Percentiles rank a stretch among this genome's conserved stretches.
These are phyloP conservation scores for Taeniopygia guttata DNA, from an alignment of 2,797 vertebrate genomes.

Conservation along the genomic window DNA sequence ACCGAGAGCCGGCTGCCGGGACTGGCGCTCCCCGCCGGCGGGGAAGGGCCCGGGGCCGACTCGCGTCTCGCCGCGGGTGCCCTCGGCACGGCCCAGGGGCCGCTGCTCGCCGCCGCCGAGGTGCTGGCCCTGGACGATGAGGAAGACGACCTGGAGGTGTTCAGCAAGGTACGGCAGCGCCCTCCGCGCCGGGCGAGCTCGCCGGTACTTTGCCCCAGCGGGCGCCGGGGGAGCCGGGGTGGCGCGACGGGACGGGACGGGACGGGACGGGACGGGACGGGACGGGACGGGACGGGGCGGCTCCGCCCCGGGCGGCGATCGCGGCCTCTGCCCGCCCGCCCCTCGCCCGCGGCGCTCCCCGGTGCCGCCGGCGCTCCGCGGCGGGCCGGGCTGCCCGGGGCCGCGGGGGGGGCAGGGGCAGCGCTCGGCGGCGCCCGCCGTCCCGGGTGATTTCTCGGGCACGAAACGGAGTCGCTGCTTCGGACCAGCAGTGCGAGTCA, in stretches of 20 bases:
- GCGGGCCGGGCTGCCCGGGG: neutral
- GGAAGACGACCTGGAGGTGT: constrained; percentile 94
- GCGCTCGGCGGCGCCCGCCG: neutral
- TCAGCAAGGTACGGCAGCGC: constrained; percentile 86
- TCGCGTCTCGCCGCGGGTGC: neutral
- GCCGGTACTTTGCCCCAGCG: neutral
- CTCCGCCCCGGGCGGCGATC: neutral
- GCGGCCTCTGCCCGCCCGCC: neutral
- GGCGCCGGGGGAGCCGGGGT: neutral
- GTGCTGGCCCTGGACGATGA: constrained; percentile 88
- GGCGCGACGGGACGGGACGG: neutral
- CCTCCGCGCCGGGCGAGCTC: neutral
- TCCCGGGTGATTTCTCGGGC: neutral
- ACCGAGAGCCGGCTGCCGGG: neutral
- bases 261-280: neutral
- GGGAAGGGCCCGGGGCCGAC: neutral
- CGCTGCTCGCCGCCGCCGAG: constrained; percentile 58
- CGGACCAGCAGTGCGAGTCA: rapidly evolving
- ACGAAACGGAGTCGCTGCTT: neutral
- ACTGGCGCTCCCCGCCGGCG: neutral
- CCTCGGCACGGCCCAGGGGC: neutral
- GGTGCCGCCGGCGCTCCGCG: neutral
- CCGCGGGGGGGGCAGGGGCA: neutral
- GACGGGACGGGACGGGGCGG: neutral
- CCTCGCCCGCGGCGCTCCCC: neutral